phyloP scores from a whole-genome alignment of 2,113 vertebrate species.

The Haemorhous mexicanus region DNA sequence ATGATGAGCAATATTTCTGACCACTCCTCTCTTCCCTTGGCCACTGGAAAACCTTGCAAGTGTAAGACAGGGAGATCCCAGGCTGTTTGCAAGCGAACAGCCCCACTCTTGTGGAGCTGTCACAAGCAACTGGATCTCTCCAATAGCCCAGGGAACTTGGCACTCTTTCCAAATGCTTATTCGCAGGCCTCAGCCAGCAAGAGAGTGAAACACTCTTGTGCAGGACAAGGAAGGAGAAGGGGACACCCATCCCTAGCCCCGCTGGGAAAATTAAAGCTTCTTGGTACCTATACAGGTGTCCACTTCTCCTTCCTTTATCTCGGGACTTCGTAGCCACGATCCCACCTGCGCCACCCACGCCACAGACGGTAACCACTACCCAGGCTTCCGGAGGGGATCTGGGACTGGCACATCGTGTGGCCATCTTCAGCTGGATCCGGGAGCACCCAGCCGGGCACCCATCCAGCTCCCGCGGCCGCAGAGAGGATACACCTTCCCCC shows the following conservation, averaged over 20 bases:
- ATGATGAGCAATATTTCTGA: not conserved
- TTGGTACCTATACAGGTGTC: too few species aligned
- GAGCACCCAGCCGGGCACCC: too few species aligned
- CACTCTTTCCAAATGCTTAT: not conserved
- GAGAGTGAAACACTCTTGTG: accelerated
- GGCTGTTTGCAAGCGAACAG: not conserved
- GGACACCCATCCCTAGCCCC: too few species aligned
- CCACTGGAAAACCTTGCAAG: not conserved
- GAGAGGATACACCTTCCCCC: not conserved
- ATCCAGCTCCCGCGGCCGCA: too few species aligned
- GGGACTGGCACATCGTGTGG: too few species aligned
- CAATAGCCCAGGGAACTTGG: not conserved
- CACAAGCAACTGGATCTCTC: not conserved
- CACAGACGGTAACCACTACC: too few species aligned
- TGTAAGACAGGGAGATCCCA: not conserved
- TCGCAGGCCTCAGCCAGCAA: not conserved
- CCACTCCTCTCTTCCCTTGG: not conserved
- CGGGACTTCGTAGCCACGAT: too few species aligned
- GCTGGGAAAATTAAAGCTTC: too few species aligned
- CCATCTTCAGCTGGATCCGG: too few species aligned
- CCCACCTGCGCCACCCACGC: too few species aligned
- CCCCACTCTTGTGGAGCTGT: not conserved
- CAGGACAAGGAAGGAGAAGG: not conserved
- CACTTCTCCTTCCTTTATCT: too few species aligned
- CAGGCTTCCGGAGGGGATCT: too few species aligned